These are phyloP conservation scores for Australoheros facetus DNA, from an alignment of 2,797 vertebrate genomes.

Conservation along the genomic window DNA sequence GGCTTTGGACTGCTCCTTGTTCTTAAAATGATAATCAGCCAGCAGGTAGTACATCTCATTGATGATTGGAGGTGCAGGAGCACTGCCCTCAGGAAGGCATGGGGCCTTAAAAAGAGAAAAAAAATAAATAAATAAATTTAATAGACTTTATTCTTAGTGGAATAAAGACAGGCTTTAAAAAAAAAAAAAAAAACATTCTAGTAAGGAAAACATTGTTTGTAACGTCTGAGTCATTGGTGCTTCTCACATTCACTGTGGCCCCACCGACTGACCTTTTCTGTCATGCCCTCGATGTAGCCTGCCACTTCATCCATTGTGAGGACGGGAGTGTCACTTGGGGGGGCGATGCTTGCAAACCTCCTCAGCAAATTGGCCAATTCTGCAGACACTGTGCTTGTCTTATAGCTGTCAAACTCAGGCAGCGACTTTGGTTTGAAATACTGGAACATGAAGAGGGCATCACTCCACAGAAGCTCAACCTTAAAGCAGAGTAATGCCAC, in stretches of 20 bases:
- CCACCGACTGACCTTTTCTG: constrained; percentile 83
- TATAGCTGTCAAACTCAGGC: constrained; percentile 98
- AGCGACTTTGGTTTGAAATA: constrained; percentile 98
- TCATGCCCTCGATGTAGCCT: constrained; percentile 90
- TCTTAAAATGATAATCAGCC: constrained; percentile 99
- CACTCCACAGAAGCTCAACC: constrained; percentile 94
- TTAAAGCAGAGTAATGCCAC: constrained; percentile 58
- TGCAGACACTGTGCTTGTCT: constrained; percentile 97
- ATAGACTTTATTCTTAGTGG: neutral
- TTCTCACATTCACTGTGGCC: neutral
- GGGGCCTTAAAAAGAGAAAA: constrained; percentile 82
- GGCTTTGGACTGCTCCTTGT: constrained; percentile 98
- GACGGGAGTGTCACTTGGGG: constrained; percentile 84
- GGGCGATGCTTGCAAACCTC: constrained; percentile 89
- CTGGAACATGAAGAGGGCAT: constrained; percentile 94
- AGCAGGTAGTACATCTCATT: constrained; percentile 95
- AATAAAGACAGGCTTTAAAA: neutral
- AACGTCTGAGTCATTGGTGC: neutral
- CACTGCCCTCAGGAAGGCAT: constrained; percentile 88
- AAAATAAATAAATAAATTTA: neutral
- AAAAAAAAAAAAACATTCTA: neutral
- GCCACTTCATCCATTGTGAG: constrained; percentile 91
- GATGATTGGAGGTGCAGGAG: constrained; percentile 88
- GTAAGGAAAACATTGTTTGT: neutral
- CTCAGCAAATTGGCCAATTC: constrained; percentile 95